These are phyloP conservation scores for Chanos chanos DNA, from an alignment of 2,797 vertebrate genomes.

Conservation along the genomic window DNA sequence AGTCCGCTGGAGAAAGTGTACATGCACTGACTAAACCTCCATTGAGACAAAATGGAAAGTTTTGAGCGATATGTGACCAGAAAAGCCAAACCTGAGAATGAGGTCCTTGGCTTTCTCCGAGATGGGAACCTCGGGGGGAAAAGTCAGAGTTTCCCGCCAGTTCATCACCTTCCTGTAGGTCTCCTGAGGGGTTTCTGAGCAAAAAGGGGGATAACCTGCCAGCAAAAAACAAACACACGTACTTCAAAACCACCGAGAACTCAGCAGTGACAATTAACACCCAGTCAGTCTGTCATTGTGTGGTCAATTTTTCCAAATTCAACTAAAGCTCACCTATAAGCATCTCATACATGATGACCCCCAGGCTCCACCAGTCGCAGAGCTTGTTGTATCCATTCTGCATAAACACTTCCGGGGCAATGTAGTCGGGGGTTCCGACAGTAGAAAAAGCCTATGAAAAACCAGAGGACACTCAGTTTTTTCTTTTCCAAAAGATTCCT, in stretches of 20 bases:
- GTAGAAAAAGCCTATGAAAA: slow-evolving; percentile 82
- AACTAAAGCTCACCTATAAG: slow-evolving; percentile 74
- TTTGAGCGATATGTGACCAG: too few species aligned
- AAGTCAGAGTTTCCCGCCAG: slow-evolving; percentile 94
- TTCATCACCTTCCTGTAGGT: slow-evolving; percentile 99
- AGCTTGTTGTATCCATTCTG: slow-evolving; percentile 91
- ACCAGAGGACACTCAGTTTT: not conserved
- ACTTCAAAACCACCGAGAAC: too few species aligned
- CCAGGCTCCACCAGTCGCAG: slow-evolving; percentile 90
- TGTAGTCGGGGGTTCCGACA: slow-evolving; percentile 88
- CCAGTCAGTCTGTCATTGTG: too few species aligned
- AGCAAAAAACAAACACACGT: too few species aligned
- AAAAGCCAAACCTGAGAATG: slow-evolving; percentile 82
- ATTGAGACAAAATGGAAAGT: too few species aligned
- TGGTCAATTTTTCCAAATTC: not conserved
- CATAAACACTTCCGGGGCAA: slow-evolving; percentile 88
- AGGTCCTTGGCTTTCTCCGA: slow-evolving; percentile 98
- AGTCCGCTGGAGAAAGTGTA: too few species aligned
- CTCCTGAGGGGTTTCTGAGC: slow-evolving; percentile 97
- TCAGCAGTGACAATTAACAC: not conserved
- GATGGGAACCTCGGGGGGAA: slow-evolving; percentile 96
- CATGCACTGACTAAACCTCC: too few species aligned
- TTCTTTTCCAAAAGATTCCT: not conserved
- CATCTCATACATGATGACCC: slow-evolving; percentile 93
- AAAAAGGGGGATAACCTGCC: slow-evolving; percentile 96